These are phyloP conservation scores for Hyphantria cunea DNA, from an alignment of 1,140 invertebrate genomes.

Conservation along the genomic window DNA sequence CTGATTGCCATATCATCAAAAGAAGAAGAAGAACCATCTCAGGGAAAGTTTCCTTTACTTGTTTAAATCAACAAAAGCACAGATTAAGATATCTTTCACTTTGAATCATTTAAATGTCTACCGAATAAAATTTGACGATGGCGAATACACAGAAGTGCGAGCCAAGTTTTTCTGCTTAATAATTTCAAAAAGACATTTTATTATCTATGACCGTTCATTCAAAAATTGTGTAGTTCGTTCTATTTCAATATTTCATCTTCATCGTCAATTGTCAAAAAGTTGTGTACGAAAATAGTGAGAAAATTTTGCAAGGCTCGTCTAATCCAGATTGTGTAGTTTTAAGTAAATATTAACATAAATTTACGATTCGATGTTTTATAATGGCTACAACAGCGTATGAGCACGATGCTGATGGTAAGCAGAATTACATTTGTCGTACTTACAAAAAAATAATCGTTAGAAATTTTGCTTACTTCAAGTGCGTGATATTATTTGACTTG, in stretches of 20 bases:
- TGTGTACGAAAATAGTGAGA: constrained; percentile 44
- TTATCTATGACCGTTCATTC: not conserved
- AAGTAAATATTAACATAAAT: constrained; percentile 3
- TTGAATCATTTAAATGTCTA: too few relatives aligned
- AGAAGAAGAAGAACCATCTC: too few relatives aligned
- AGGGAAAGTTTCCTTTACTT: too few relatives aligned
- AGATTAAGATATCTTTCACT: too few relatives aligned
- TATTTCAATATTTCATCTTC: not conserved
- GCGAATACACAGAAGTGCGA: too few relatives aligned
- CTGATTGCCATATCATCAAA: too few relatives aligned
- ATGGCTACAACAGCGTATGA: constrained; percentile 73
- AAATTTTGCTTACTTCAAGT: constrained; percentile 18
- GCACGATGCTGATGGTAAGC: constrained; percentile 71
- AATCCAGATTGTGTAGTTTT: constrained; percentile 20
- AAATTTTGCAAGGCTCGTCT: constrained; percentile 25
- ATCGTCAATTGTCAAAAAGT: not conserved
- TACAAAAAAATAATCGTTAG: constrained; percentile 14
- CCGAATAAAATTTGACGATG: too few relatives aligned
- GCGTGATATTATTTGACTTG: constrained; percentile 28
- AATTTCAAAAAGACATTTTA: not conserved
- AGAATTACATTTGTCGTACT: constrained; percentile 5
- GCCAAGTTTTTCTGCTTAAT: not conserved
- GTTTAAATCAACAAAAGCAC: too few relatives aligned
- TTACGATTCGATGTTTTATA: constrained; percentile 34
- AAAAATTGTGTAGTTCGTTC: not conserved